These are phyloP conservation scores for Acleris cristana DNA, from an alignment of 2,888 invertebrate genomes.

Conservation along the genomic window DNA sequence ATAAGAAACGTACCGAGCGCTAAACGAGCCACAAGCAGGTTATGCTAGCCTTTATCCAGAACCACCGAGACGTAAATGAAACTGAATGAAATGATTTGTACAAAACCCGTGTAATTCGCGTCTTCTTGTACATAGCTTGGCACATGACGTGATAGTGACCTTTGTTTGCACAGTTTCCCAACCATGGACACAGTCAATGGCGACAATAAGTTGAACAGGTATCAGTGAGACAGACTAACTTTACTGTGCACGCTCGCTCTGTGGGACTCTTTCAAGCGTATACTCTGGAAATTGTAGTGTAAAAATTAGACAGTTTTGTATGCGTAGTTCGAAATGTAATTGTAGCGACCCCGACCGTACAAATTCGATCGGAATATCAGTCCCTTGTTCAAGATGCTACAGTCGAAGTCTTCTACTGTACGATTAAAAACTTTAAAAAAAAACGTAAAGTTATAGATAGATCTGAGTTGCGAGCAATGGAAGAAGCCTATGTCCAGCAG, in stretches of 20 bases:
- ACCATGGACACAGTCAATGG: constrained; percentile 80
- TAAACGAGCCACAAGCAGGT: too few relatives aligned
- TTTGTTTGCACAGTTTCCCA: constrained; percentile 82
- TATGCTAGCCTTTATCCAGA: too few relatives aligned
- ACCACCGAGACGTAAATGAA: too few relatives aligned
- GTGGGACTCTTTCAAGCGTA: constrained; percentile 56
- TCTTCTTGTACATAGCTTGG: constrained; percentile 75
- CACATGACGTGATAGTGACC: constrained; percentile 46
- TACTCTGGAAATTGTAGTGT: not conserved
- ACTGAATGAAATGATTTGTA: not conserved
- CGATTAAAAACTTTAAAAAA: too few relatives aligned
- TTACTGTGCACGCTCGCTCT: constrained; percentile 58
- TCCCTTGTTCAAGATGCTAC: too few relatives aligned
- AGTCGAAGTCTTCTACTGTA: too few relatives aligned
- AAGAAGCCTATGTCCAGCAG: too few relatives aligned
- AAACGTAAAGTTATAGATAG: too few relatives aligned
- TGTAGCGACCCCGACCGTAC: too few relatives aligned
- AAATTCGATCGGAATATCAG: too few relatives aligned
- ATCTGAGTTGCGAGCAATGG: too few relatives aligned
- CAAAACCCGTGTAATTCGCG: constrained; percentile 12
- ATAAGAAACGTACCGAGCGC: too few relatives aligned
- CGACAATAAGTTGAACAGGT: constrained; percentile 84
- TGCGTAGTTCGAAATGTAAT: not conserved
- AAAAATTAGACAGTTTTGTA: not conserved
- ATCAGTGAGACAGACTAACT: constrained; percentile 85